Evolutionary conservation across 35 echinoderm and acorn worm genomes (phyloP).

Genomic region (Ophioderma brevispina): DNA sequence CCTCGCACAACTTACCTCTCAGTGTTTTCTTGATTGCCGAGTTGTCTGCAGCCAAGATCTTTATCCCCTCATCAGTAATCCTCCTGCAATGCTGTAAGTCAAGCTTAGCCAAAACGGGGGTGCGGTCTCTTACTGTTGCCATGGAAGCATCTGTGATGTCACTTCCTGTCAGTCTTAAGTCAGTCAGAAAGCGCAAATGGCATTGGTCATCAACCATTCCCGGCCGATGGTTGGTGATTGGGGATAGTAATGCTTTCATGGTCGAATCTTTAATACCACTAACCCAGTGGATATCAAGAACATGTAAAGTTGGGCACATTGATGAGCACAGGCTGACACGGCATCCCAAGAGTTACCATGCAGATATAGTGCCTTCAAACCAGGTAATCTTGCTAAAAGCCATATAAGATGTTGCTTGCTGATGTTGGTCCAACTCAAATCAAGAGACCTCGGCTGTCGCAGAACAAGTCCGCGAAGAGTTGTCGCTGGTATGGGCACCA

Average conservation of each 20-base stretch:
- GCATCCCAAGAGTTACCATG: slow-evolving; percentile 61
- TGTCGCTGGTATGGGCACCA: slow-evolving; percentile 32
- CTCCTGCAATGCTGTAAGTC: slow-evolving; percentile 83
- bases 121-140: slow-evolving; percentile 45
- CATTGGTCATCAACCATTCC: slow-evolving; percentile 83
- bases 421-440: slow-evolving; percentile 77
- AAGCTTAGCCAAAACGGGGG: slow-evolving; percentile 46
- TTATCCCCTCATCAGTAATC: slow-evolving; percentile 70
- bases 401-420: slow-evolving; percentile 75
- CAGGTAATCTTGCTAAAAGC: slow-evolving; percentile 81
- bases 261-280: slow-evolving; percentile 67
- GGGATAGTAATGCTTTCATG: slow-evolving; percentile 50
- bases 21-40: slow-evolving; percentile 63
- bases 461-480: slow-evolving; percentile 78
- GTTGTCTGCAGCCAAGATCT: slow-evolving; percentile 43
- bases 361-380: slow-evolving; percentile 61
- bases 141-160: slow-evolving; percentile 91
- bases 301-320: slow-evolving; percentile 67
- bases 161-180: slow-evolving; percentile 65
- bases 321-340: slow-evolving; percentile 61
- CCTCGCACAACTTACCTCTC: slow-evolving; percentile 74
- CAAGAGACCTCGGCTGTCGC: slow-evolving; percentile 73
- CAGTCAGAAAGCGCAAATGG: slow-evolving; percentile 59
- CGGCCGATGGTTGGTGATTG: slow-evolving; percentile 77
- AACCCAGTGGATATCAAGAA: slow-evolving; percentile 84